phyloP scores from a whole-genome alignment of 2,888 invertebrate species.

The Fragum fragum region DNA sequence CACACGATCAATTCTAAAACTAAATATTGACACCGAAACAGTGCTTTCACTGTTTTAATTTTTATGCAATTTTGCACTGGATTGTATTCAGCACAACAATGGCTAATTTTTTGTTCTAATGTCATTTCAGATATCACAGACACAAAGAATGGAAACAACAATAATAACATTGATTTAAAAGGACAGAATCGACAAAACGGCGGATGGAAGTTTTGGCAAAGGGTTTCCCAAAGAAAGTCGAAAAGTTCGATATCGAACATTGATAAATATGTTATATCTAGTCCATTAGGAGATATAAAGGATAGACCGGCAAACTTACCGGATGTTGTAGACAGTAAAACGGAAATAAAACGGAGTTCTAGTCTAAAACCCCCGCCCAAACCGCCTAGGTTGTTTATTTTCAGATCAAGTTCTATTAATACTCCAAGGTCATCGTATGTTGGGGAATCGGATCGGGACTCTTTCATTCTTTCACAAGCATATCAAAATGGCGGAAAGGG shows the following conservation, averaged over 20 bases:
- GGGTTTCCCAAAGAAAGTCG: conserved; percentile 68
- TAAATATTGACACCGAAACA: no score
- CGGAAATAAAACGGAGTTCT: conserved; percentile 66
- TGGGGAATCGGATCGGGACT: conserved; percentile 69
- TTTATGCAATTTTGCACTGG: no score
- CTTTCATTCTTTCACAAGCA: conserved; percentile 67
- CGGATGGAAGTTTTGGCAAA: conserved; percentile 79
- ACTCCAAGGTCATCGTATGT: conserved; percentile 72
- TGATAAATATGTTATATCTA: background rate
- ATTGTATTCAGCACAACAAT: no score
- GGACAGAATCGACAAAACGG: conserved; percentile 50
- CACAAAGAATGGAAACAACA: conserved; percentile 31
- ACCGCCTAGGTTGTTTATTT: conserved; percentile 80
- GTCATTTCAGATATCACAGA: conserved; percentile 47
- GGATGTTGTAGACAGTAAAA: conserved; percentile 73
- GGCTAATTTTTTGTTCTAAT: no score
- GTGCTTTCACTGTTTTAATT: no score
- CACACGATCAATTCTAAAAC: no score
- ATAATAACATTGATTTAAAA: conserved; percentile 34
- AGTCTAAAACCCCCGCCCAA: conserved; percentile 79
- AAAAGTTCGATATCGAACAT: background rate
- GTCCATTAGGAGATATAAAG: background rate
- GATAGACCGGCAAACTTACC: conserved; percentile 55
- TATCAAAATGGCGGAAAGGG: conserved; percentile 56
- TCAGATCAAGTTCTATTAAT: conserved; percentile 75